phyloP scores from a whole-genome alignment of 2,113 vertebrate genomes.

The Azemiops feae region DNA sequence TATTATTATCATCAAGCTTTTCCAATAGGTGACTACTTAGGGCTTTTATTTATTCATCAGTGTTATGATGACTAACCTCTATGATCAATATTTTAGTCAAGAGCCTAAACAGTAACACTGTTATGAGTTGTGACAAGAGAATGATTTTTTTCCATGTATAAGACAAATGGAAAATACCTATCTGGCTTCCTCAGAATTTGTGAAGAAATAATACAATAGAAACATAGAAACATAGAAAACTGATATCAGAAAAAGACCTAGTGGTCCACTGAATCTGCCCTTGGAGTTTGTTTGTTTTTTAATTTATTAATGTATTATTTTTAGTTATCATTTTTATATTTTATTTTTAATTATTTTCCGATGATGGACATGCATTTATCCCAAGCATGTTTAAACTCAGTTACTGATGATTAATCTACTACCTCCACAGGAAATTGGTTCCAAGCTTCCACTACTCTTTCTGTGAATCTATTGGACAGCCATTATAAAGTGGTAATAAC shows the following conservation, averaged over 20 bases:
- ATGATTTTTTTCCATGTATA: slow-evolving; percentile 27
- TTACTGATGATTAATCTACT: no score
- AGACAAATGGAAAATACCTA: slow-evolving; percentile 48
- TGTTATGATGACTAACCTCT: slow-evolving; percentile 49
- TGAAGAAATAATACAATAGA: slow-evolving; percentile 48
- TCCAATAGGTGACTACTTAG: slow-evolving; percentile 34
- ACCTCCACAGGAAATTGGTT: no score
- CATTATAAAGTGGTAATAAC: not conserved
- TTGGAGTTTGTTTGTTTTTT: no score
- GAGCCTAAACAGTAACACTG: slow-evolving; percentile 56
- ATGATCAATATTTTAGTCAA: slow-evolving; percentile 48
- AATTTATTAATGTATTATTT: no score
- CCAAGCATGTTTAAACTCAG: no score
- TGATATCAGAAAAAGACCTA: no score
- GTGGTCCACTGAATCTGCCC: no score
- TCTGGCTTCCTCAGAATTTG: slow-evolving; percentile 52
- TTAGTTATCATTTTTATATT: no score
- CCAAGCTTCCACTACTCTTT: not conserved
- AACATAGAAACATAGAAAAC: no score
- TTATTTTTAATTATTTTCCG: no score
- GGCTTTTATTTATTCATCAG: slow-evolving; percentile 51
- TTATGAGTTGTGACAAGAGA: slow-evolving; percentile 48
- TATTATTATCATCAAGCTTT: slow-evolving; percentile 17
- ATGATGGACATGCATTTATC: no score
- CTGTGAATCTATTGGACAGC: not conserved